Conservation (phyloP, 2,797 vertebrate species). For the Carcharodon carcharias region DNA sequence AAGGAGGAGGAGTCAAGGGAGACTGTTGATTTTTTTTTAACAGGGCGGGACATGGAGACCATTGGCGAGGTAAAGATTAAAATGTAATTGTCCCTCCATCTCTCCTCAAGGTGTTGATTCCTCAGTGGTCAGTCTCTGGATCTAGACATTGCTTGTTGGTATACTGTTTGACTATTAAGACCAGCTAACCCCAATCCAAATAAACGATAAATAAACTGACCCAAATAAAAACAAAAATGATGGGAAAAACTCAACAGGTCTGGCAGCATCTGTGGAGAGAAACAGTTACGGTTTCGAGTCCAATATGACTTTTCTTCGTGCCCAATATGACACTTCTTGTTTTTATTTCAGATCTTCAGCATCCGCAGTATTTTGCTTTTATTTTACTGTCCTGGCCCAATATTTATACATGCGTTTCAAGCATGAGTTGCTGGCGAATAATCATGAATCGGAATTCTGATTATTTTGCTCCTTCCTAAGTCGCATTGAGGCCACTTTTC, state of each 20-base stretch:
- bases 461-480: neutral
- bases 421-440: neutral
- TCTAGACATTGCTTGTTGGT: neutral
- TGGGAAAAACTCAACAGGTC: no score
- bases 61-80: neutral
- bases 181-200: neutral
- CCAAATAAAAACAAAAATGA: no score
- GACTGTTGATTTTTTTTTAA: neutral
- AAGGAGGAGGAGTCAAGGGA: neutral
- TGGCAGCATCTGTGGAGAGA: no score
- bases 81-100: neutral
- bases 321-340: no score
- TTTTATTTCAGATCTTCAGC: no score
- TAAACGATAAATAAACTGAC: no score
- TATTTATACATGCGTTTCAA: neutral
- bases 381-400: neutral
- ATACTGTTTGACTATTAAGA: neutral
- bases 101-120: neutral
- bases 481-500: neutral
- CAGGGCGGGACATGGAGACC: neutral
- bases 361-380: no score
- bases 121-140: neutral
- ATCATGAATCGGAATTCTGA: neutral
- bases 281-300: no score
- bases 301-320: no score